Conservation (phyloP, 2,113 vertebrate genomes). For the Malurus melanocephalus region DNA sequence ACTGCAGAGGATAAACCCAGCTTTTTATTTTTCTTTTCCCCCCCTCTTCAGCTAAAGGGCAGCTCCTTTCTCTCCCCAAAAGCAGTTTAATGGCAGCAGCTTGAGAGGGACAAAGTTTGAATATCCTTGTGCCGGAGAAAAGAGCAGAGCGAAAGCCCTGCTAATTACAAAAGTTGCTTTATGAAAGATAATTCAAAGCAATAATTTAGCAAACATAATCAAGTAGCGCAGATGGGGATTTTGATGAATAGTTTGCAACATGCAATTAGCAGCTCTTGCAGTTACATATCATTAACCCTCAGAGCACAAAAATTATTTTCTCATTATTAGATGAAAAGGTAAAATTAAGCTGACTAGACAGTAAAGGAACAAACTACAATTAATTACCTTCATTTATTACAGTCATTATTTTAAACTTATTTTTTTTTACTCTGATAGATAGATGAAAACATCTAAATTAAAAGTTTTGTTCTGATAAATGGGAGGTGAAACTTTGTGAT, state of each 20-base stretch:
- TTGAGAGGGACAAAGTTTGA: constrained; percentile 79
- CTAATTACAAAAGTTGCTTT: constrained; percentile 99
- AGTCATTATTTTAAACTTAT: constrained; percentile 85
- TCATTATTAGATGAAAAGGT: constrained; percentile 98
- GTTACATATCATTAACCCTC: constrained; percentile 99
- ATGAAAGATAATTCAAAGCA: constrained; percentile 98
- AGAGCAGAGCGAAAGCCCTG: constrained; percentile 85
- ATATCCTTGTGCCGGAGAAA: constrained; percentile 81
- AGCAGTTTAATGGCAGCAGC: constrained; percentile 64
- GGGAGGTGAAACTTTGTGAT: constrained; percentile 64
- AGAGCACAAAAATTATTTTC: constrained; percentile 96
- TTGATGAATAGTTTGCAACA: constrained; percentile 99
- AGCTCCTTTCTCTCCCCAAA: constrained; percentile 65
- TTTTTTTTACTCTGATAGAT: constrained; percentile 73
- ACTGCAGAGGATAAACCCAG: constrained; percentile 5
- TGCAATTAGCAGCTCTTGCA: constrained; percentile 97
- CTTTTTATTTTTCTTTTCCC: neutral
- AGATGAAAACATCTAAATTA: constrained; percentile 83
- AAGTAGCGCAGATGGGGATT: constrained; percentile 95
- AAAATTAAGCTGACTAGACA: constrained; percentile 97
- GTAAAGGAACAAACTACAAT: constrained; percentile 94
- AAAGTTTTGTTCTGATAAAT: constrained; percentile 77
- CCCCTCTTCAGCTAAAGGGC: constrained; percentile 52
- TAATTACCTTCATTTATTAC: constrained; percentile 88
- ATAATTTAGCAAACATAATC: constrained; percentile 99